Conservation (phyloP, 2,888 invertebrate species). For the Mimas tiliae region DNA sequence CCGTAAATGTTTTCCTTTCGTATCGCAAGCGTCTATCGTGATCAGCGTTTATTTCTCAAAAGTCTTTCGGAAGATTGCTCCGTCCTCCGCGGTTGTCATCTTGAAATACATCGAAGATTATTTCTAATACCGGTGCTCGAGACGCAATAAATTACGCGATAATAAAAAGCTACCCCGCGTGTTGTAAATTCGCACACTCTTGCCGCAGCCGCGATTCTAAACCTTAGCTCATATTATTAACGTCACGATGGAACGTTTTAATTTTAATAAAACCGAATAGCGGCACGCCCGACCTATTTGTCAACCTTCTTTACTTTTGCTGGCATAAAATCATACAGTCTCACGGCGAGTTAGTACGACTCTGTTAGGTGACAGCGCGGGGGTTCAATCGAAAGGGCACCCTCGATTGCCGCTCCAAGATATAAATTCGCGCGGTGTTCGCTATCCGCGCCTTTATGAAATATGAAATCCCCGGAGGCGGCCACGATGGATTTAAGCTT, state of each 20-base stretch:
- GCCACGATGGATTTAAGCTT: slow-evolving; percentile 77
- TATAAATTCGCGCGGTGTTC: slow-evolving; percentile 78
- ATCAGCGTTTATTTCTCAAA: slow-evolving; percentile 41
- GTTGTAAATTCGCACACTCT: slow-evolving; percentile 67
- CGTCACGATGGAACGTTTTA: slow-evolving; percentile 78
- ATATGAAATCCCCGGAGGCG: slow-evolving; percentile 71
- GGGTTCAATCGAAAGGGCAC: slow-evolving; percentile 67
- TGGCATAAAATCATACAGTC: slow-evolving; percentile 82
- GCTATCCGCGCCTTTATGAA: slow-evolving; percentile 66
- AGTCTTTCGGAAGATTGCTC: slow-evolving; percentile 47
- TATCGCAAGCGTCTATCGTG: slow-evolving; percentile 43
- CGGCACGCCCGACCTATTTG: slow-evolving; percentile 83
- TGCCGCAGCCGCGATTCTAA: slow-evolving; percentile 50
- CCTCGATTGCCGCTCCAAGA: slow-evolving; percentile 74
- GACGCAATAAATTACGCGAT: slow-evolving; percentile 78
- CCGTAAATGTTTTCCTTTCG: slow-evolving; percentile 49
- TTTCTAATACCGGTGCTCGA: slow-evolving; percentile 76
- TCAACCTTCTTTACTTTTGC: slow-evolving; percentile 84
- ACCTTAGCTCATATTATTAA: slow-evolving; percentile 76
- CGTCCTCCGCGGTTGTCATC: slow-evolving; percentile 53
- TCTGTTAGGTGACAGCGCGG: slow-evolving; percentile 48
- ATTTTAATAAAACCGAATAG: slow-evolving; percentile 84
- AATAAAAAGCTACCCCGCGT: slow-evolving; percentile 78
- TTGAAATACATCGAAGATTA: slow-evolving; percentile 69
- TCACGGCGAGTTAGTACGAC: slow-evolving; percentile 70